phyloP scores from a whole-genome alignment of 2,888 invertebrate genomes.

The Oeneis ivallda region DNA sequence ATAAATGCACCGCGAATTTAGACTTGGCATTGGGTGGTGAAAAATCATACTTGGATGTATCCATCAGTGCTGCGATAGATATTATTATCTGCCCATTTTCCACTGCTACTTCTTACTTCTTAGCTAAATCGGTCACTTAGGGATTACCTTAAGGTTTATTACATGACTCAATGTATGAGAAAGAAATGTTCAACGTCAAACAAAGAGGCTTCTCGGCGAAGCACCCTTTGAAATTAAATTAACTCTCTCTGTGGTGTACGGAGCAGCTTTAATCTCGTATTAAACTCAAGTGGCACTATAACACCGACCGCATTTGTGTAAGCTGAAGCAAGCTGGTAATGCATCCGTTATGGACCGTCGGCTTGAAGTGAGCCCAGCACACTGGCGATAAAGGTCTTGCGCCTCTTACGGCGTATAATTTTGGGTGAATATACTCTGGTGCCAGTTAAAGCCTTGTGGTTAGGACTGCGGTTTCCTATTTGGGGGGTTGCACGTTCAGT shows the following conservation, averaged over 20 bases:
- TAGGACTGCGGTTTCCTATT: too few species aligned
- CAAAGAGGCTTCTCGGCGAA: slow-evolving; percentile 21
- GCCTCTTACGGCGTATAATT: slow-evolving; percentile 17
- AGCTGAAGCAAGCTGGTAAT: slow-evolving; percentile 47
- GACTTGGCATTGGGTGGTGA: too few species aligned
- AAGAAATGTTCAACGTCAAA: neutral
- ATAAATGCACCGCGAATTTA: too few species aligned
- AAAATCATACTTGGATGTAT: too few species aligned
- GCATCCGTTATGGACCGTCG: slow-evolving; percentile 45
- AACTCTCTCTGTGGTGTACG: slow-evolving; percentile 33
- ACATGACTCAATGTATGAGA: too few species aligned
- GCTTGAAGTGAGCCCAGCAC: slow-evolving; percentile 41
- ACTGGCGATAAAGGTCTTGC: slow-evolving; percentile 30
- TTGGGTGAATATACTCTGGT: neutral
- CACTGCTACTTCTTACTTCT: too few species aligned
- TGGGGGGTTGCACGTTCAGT: too few species aligned
- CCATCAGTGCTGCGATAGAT: too few species aligned
- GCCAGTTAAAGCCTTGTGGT: too few species aligned
- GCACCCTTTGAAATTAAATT: slow-evolving; percentile 36
- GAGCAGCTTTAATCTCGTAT: slow-evolving; percentile 40
- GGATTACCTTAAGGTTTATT: too few species aligned
- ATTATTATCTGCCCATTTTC: too few species aligned
- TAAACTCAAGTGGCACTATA: slow-evolving; percentile 51
- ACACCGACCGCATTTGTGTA: slow-evolving; percentile 56
- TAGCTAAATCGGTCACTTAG: too few species aligned